Evolutionary conservation across 2,113 vertebrate species (phyloP), one percentile per base, ranked within the genome.

Genomic region (Cynocephalus volans): DNA sequence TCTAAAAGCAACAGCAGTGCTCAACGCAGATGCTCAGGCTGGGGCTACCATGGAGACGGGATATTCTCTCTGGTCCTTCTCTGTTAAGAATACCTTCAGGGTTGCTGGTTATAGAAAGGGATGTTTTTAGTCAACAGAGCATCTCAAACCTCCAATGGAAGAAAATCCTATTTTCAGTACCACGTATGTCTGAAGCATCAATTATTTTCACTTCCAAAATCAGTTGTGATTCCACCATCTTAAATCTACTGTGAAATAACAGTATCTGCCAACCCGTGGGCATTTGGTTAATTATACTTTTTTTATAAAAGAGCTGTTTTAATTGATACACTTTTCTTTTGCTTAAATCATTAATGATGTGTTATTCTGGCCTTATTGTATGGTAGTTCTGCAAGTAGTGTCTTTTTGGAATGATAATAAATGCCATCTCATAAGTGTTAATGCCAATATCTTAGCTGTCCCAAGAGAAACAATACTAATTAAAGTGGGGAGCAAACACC

Each of bases 41-140:
- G 28, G 62, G 94, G 92, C 93, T 96, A 23, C 88, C 86, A 79
- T 92, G 93, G n/a, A 90, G 77, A 97, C n/a, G 26, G 70, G 19
- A 67, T 45, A 15, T 72, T 73, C 62, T 73, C 62, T 92, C 88
- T 91, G 18, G 50, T 95, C 41, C 48, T 36, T 91, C 41, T 73
- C 28, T 83, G 48, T 41, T 80, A 56, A 54, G 90, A 64, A 28
- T 50, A 3, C 4, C 88, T 41, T 79, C 87, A 65, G 73, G 73
- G 64, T 75, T 96, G 87, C 90, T 79, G 17, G 73, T 96, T 90
- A 72, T 60, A 45, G 76, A 95, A 95, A 45, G 31, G 10, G 9
- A 18, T 87, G 33, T 24, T 96, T 96, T 97, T 77, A 93, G 89
- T 97, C 75, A 92, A 6, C 26, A 62, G 33, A 52, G 88, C 26